These are phyloP conservation scores for Callorhinus ursinus DNA, from an alignment of 2,113 vertebrate species.

Conservation along the genomic window DNA sequence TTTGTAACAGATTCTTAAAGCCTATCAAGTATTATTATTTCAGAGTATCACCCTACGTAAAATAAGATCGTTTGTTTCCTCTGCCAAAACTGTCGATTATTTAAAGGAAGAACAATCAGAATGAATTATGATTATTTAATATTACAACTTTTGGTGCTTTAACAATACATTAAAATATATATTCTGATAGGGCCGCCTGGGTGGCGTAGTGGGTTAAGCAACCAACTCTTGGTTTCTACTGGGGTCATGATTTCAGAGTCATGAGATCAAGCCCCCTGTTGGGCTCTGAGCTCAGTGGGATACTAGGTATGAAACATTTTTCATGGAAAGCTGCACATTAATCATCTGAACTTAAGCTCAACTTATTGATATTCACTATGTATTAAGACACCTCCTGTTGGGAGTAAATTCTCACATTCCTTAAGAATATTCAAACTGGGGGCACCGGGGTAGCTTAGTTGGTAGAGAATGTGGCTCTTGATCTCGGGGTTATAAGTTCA, in stretches of 20 bases:
- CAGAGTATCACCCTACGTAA: neutral
- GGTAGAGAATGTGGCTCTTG: neutral
- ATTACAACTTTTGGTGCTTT: neutral
- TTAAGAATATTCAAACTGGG: neutral
- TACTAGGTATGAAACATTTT: neutral
- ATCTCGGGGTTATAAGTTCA: neutral
- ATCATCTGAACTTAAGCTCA: neutral
- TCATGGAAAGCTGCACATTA: neutral
- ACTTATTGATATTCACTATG: neutral
- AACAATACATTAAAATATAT: neutral
- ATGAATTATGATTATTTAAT: neutral
- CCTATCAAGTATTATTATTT: neutral
- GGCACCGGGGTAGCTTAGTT: neutral
- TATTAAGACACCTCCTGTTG: neutral
- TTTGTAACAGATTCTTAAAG: neutral
- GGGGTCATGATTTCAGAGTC: neutral
- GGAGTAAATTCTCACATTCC: neutral
- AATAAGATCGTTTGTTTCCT: neutral
- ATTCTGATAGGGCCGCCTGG: neutral
- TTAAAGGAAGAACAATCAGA: neutral
- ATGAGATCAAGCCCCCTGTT: neutral
- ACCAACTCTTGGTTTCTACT: neutral
- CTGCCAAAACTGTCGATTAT: neutral
- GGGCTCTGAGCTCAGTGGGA: neutral
- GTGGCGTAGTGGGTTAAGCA: neutral